phyloP scores from a whole-genome alignment of 2,888 invertebrate species.

The Caenorhabditis imperialis region DNA sequence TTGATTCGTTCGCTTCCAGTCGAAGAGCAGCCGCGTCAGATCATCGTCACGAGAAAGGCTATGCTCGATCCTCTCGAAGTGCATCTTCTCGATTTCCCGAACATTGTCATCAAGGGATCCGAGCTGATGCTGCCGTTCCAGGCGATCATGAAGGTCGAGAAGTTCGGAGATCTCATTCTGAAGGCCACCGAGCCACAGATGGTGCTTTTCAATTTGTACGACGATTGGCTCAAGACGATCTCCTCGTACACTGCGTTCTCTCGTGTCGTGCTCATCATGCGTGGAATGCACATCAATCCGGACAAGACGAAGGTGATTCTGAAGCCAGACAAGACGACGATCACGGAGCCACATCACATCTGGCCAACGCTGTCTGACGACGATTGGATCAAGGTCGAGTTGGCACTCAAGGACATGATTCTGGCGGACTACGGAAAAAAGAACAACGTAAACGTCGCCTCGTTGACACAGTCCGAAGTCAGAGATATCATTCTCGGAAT shows the following conservation, averaged over 20 bases:
- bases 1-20: conserved; percentile 97
- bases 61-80: conserved; percentile 99
- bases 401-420: conserved; percentile 96
- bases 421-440: conserved; percentile 99
- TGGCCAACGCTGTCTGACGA: conserved; percentile 98
- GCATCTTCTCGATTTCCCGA: conserved; percentile 99
- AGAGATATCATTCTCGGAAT: conserved; percentile 98
- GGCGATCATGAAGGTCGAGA: conserved; percentile 85
- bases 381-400: conserved; percentile 98
- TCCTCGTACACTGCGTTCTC: conserved; percentile 99
- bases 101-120: conserved; percentile 99
- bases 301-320: conserved; percentile 97
- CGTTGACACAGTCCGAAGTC: conserved; percentile 96
- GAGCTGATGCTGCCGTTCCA: conserved; percentile 98
- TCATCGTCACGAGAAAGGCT: conserved; percentile 98
- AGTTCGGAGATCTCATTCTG: conserved; percentile 97
- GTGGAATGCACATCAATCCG: conserved; percentile 98
- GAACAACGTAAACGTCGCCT: conserved; percentile 99
- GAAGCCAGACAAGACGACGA: conserved; percentile 98
- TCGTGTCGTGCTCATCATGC: conserved; percentile 92
- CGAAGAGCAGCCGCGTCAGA: conserved; percentile 99
- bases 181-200: conserved; percentile 99
- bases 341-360: conserved; percentile 99
- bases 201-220: conserved; percentile 98
- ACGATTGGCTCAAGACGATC: conserved; percentile 99